Evolutionary conservation across 53 echinoderm and acorn worm genomes (phyloP).

Genomic region (Mesocentrotus franciscanus): DNA sequence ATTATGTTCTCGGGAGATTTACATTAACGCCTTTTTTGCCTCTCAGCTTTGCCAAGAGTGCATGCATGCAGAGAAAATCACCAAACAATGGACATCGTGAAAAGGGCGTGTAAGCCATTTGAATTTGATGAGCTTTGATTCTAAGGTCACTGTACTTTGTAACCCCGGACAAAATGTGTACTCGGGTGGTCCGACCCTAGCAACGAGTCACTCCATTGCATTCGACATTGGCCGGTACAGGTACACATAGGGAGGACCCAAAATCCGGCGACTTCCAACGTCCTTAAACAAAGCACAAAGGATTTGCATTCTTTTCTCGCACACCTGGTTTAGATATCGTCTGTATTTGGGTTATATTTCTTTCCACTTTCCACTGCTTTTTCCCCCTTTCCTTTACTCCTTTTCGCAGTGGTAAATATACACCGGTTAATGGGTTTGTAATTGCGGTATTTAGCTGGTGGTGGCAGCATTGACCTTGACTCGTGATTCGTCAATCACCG

Average conservation of each 20-base stretch:
- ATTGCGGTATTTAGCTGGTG: slow-evolving; percentile 59
- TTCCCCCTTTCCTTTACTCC: slow-evolving; percentile 1
- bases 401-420: slow-evolving; percentile 40
- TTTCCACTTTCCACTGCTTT: not conserved
- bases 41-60: not conserved
- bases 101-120: not conserved
- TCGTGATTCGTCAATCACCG: slow-evolving; percentile 36
- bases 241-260: not conserved
- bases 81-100: slow-evolving; percentile 7
- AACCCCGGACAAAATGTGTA: not conserved
- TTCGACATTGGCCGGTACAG: not conserved
- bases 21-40: not conserved
- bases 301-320: slow-evolving; percentile 56
- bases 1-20: not conserved
- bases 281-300: slow-evolving; percentile 63
- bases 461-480: slow-evolving; percentile 47
- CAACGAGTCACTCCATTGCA: slow-evolving; percentile 21
- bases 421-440: slow-evolving; percentile 49
- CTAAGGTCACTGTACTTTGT: slow-evolving; percentile 47
- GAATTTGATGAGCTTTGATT: slow-evolving; percentile 20
- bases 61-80: slow-evolving; percentile 9
- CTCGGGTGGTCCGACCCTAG: not conserved
- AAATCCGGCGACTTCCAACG: not conserved
- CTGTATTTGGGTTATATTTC: slow-evolving; percentile 36
- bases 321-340: slow-evolving; percentile 60